Base-by-base conservation (phyloP, 2,113 vertebrate species). In the Leptobrachium leishanense region DNA sequence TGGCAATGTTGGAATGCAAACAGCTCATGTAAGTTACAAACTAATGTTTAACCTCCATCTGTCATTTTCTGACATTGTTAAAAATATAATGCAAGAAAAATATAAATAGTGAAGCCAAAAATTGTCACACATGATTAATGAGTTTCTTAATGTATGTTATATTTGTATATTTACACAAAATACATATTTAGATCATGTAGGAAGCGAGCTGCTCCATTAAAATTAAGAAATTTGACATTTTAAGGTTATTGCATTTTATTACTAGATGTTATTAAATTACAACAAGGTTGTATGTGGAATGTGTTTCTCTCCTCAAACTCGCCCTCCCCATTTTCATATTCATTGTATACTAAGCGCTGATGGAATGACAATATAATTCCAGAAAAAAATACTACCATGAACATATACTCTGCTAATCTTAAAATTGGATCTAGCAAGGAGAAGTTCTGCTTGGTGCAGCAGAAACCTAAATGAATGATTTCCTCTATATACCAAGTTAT, bases 51-150 rank as follows among this genome's bases (percentile, higher is more conserved):
- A 69, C 75, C 75, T 77, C 75, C 41, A 68, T 68, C 65, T 77
- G 75, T 77, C 75, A 77, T 15, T 69, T 68, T 68, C 66, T 68
- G 75, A 77, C 75, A 77, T 12, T 77, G 75, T 77, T 77, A 77
- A 77, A 68, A 68, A 77, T 77, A 77, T 76, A 76, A 68, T 59
- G 75, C 50, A 68, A 77, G n/a, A 41, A 77, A 77, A 77, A 77
- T 66, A 67, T 67, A 77, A 77, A 77, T 59, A 77, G 41, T 57
- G 59, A 54, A 59, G 57, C 57, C 31, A 68, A 11, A 40, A 76
- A 76, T 77, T 77, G 75, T 77, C 75, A 77, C 66, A 77, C 65
- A 77, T 77, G 75, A 77, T 77, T 68, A 77, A 77, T 77, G 75
- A 57, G 53, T 77, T 77, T 69, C 66, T 59, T 77, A 77, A 77